Conservation (phyloP, 2,888 invertebrate species). For the Oligia latruncula region DNA sequence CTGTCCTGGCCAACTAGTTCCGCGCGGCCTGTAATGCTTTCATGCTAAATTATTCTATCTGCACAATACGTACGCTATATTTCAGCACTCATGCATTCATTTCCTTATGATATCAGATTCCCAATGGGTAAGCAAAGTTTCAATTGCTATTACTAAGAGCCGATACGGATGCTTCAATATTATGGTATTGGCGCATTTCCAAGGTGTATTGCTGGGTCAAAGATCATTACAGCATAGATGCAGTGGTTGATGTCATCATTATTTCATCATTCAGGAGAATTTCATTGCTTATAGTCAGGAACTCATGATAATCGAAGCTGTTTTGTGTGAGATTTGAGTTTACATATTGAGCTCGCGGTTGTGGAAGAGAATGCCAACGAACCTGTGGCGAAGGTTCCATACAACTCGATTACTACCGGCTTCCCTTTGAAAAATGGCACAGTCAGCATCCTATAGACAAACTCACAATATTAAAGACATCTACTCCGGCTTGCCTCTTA, state of each 20-base stretch:
- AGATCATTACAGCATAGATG: slow-evolving; percentile 16
- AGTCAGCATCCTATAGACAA: no score
- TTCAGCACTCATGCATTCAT: background rate
- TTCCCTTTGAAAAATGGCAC: no score
- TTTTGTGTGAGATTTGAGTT: background rate
- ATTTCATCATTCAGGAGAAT: slow-evolving; percentile 2
- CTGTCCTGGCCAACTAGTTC: no score
- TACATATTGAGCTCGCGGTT: background rate
- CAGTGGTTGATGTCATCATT: background rate
- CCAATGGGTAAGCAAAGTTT: slow-evolving; percentile 21
- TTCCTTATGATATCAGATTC: background rate
- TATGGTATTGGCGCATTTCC: slow-evolving; percentile 40
- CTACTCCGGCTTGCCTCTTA: no score
- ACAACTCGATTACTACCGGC: no score
- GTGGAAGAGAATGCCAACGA: background rate
- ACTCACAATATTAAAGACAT: no score
- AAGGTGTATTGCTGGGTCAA: slow-evolving; percentile 46
- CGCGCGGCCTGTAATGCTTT: background rate
- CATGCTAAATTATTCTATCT: background rate
- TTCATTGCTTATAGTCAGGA: background rate
- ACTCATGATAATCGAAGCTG: background rate
- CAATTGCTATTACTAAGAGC: slow-evolving; percentile 25
- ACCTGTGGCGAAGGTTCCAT: no score
- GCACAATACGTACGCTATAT: background rate
- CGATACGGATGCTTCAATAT: slow-evolving; percentile 25